phyloP scores from a whole-genome alignment of 2,797 vertebrate genomes.

The Remorina albescens region DNA sequence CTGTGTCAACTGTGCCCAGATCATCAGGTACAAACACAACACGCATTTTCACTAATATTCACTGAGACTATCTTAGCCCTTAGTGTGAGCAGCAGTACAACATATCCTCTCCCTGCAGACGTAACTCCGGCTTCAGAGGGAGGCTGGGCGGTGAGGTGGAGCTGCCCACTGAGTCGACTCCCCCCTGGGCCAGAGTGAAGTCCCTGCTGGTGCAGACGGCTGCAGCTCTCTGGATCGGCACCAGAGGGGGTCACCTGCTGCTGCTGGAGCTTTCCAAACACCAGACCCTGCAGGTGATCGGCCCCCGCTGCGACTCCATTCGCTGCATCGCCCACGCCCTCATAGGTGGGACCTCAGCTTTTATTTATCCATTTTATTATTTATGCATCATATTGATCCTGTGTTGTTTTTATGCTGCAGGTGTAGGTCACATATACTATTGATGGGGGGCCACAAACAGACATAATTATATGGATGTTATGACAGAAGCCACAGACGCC shows the following conservation, averaged over 20 bases:
- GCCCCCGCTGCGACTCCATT: constrained; percentile 86
- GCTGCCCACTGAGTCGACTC: constrained; percentile 46
- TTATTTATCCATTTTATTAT: not conserved
- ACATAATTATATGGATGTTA: not conserved
- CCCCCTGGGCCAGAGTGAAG: constrained; percentile 89
- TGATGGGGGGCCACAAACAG: not conserved
- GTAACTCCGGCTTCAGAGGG: constrained; percentile 70
- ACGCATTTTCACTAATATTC: too few species aligned
- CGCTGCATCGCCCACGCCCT: constrained; percentile 86
- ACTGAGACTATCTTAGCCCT: not conserved
- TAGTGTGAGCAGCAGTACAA: not conserved
- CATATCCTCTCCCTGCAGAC: constrained; percentile 66
- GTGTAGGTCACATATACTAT: not conserved
- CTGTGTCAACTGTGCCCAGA: constrained; percentile 90
- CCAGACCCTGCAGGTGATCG: constrained; percentile 86
- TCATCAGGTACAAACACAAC: constrained; percentile 86
- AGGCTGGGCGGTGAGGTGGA: constrained; percentile 67
- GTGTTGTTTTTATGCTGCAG: not conserved
- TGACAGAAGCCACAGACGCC: not conserved
- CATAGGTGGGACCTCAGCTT: constrained; percentile 79
- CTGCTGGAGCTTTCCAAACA: constrained; percentile 91
- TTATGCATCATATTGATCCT: not conserved
- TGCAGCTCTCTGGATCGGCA: constrained; percentile 93
- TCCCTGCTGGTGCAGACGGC: constrained; percentile 91
- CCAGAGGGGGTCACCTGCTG: constrained; percentile 91